Base-by-base conservation (phyloP, 2,797 vertebrate genomes). In the Melanotaenia nigrans region DNA sequence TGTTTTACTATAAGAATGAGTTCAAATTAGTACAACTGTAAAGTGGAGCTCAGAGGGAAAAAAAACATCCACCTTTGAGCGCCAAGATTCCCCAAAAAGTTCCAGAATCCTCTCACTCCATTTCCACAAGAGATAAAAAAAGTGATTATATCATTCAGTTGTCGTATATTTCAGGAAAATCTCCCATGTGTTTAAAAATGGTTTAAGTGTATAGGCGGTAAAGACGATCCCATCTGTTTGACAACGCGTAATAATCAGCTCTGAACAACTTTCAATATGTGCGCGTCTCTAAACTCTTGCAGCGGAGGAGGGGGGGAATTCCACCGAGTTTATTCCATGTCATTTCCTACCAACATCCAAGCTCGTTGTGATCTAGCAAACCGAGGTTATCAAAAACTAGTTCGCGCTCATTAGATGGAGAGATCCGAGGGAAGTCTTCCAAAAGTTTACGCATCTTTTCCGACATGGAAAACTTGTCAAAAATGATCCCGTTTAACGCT, bases 361-460 rank as follows among this genome's bases (percentile, higher is more conserved):
- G 58, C 56, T 47, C 33, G 28, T 30, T 76, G 66, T 35, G 56
- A 81, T 70, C 65, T 61, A 62, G 67, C 35, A 66, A 68, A 65
- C 53, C 53, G 60, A 22, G 33, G 33, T 32, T 70, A 70, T 49
- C 49, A 65, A 25, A 77, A 75, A 62, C 80, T 64, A 75, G 63
- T 40, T 60, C 65, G 64, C 1, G 73, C 64, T 63, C 73, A 28
- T 53, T 32, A 62, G 38, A 70, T 25, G 56, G 42, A 73, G 24
- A 72, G 32, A 83, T 87, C 89, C 88, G 64, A 65, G 53, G 47
- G 45, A 81, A 81, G 71, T 81, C 78, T 81, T 74, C 35, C 65
- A 77, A 75, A 92, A 92, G 84, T 93, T 93, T 89, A 77, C 76
- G 83, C 90, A 83, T 92, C 84, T 76, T 79, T 79, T 72, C 53